A percentile compares a stretch with the other conserved stretches of the same genome.
Evolutionary conservation across 92 coral and sea anemone genomes (phyloP).

Genomic region (Desmophyllum pertusum): DNA sequence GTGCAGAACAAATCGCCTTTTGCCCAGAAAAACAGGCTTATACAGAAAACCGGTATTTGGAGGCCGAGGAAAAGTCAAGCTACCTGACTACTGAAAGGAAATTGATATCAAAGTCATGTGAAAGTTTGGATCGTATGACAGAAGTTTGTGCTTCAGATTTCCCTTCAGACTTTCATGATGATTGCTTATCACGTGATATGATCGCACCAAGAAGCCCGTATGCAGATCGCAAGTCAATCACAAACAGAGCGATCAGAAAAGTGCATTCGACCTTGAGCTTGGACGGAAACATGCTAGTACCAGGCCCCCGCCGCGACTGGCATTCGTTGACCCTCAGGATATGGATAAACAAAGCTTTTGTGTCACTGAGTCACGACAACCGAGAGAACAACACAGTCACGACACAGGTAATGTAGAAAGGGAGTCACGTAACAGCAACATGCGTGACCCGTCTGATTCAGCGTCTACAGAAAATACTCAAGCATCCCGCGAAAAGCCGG

Average conservation of each 20-base stretch:
- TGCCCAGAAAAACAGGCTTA: conserved; percentile 2
- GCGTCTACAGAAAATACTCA: background rate
- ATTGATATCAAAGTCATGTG: conserved; percentile 25
- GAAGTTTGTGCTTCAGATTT: conserved; percentile 36
- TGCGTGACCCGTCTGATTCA: background rate
- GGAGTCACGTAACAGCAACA: background rate
- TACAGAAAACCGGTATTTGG: background rate
- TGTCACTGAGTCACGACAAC: background rate
- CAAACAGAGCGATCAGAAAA: background rate
- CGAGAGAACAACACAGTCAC: background rate
- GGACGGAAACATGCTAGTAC: conserved; percentile 8
- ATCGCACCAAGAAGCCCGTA: background rate
- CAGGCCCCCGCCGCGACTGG: conserved; percentile 13
- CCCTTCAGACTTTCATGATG: conserved; percentile 15
- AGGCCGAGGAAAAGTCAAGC: background rate
- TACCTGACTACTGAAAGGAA: background rate
- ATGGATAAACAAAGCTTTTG: background rate
- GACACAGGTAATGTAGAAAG: background rate
- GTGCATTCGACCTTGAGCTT: background rate
- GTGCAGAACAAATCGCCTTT: background rate
- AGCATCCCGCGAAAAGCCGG: background rate
- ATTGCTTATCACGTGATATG: background rate
- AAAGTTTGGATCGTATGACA: conserved; percentile 25
- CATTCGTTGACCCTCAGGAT: conserved; percentile 35
- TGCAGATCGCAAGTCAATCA: background rate